Percentiles rank a stretch among this genome's conserved stretches.
Evolutionary conservation across 2,797 vertebrate species (phyloP).

Genomic region (Aphelocoma californica): DNA sequence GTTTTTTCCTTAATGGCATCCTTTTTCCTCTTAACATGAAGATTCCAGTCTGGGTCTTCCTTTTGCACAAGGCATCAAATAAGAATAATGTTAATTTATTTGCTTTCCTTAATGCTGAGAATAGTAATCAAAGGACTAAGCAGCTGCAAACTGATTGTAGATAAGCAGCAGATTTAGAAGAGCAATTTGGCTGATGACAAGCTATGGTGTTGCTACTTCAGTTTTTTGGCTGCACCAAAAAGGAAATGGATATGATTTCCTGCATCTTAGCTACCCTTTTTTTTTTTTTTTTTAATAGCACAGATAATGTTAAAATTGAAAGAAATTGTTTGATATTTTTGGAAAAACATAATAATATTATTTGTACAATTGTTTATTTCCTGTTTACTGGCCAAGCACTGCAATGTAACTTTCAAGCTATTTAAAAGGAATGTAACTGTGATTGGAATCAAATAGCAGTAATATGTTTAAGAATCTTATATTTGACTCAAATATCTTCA

Average conservation of each 20-base stretch:
- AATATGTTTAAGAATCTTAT: background rate
- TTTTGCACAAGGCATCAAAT: background rate
- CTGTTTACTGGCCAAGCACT: background rate
- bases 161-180: background rate
- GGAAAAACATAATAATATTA: rapidly evolving
- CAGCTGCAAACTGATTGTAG: background rate
- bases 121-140: background rate
- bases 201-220: too few species aligned
- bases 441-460: background rate
- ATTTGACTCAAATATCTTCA: background rate
- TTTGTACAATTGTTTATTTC: background rate
- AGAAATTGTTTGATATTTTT: rapidly evolving
- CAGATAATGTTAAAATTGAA: background rate
- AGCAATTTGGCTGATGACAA: background rate
- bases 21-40: background rate
- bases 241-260: background rate
- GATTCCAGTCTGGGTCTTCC: background rate
- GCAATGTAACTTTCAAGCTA: background rate
- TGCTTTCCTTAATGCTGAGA: background rate
- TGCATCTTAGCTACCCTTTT: background rate
- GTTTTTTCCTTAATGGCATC: background rate
- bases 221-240: background rate
- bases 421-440: background rate
- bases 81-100: background rate
- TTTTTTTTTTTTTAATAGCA: background rate